Base-by-base conservation (phyloP, 2,888 invertebrate species). In the Philereme transversata region DNA sequence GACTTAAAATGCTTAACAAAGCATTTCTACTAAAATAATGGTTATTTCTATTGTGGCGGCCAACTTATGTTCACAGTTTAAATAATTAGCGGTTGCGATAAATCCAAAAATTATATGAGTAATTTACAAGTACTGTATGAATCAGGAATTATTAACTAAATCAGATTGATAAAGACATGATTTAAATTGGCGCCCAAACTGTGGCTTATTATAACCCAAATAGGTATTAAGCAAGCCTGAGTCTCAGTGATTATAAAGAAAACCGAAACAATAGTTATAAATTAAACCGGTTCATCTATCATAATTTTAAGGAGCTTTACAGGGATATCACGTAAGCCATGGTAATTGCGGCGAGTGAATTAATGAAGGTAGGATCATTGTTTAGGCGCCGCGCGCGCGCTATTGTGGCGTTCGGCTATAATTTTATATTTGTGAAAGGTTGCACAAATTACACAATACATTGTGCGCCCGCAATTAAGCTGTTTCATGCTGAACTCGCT, bases 401-500 rank as follows among this genome's bases (percentile, higher is more conserved):
- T 48, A 38, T 9, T 33, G 44, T 33, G 36, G 33, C 49, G 52
- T 38, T 10, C 45, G 38, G 45, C 53, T 61, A 69, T 65, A 46
- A 58, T 63, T 65, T 60, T 51, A 64, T 60, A 62, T 64, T 62
- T 51, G 66, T 60, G 60, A 62, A 65, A 64, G 62, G 60, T 65
- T 53, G 64, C 65, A 60, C 62, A 58, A 61, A 60, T 64, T 51
- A 57, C 51, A 62, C 58, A 63, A 63, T 48, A 62, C 64, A 47
- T 46, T 33, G 52, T 49, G 49, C 50, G 64, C 38, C 60, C 58
- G 71, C 68, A 60, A 71, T 73, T 71, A 74, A 65, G 74, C 70
- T 50, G 68, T n/a, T 62, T 74, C 76, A 74, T 54, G 77, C 68
- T 71, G 72, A 68, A 50, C 34, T n/a, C 41, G 65, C 70, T 3